phyloP scores from a whole-genome alignment of 2,888 invertebrate species.

The Cheilosia grossa region DNA sequence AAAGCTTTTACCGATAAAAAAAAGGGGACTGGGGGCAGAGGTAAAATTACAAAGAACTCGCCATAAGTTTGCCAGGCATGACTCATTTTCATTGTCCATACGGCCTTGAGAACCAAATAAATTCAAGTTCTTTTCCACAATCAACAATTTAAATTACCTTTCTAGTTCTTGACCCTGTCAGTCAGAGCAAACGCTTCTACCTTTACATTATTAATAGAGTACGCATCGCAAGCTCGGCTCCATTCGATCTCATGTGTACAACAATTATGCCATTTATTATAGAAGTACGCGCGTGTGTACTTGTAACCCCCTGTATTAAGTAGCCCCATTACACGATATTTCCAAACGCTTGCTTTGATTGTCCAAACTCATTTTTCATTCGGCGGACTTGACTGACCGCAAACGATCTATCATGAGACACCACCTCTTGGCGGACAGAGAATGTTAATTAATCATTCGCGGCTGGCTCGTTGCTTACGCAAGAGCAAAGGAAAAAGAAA shows the following conservation, averaged over 20 bases:
- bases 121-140: background rate
- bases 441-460: conserved; percentile 73
- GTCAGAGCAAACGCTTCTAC: conserved; percentile 18
- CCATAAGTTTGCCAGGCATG: too few species aligned
- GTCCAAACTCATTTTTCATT: conserved; percentile 71
- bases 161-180: conserved; percentile 29
- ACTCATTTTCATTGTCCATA: too few species aligned
- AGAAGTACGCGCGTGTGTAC: conserved; percentile 20
- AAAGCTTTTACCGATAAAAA: too few species aligned
- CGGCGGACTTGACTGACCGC: conserved; percentile 60
- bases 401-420: conserved; percentile 73
- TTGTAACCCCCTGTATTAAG: conserved; percentile 46
- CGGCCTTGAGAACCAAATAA: too few species aligned
- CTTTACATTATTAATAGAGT: conserved; percentile 3
- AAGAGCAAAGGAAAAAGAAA: conserved; percentile 5
- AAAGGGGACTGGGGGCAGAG: too few species aligned
- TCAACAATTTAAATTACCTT: background rate
- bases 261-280: conserved; percentile 35
- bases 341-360: conserved; percentile 72
- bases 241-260: background rate
- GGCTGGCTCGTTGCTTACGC: conserved; percentile 61
- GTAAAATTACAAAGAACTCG: too few species aligned
- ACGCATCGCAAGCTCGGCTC: background rate
- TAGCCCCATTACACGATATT: conserved; percentile 68
- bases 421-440: conserved; percentile 56